These are phyloP conservation scores for Serrognathus titanus DNA, from an alignment of 2,888 invertebrate species.

Conservation along the genomic window DNA sequence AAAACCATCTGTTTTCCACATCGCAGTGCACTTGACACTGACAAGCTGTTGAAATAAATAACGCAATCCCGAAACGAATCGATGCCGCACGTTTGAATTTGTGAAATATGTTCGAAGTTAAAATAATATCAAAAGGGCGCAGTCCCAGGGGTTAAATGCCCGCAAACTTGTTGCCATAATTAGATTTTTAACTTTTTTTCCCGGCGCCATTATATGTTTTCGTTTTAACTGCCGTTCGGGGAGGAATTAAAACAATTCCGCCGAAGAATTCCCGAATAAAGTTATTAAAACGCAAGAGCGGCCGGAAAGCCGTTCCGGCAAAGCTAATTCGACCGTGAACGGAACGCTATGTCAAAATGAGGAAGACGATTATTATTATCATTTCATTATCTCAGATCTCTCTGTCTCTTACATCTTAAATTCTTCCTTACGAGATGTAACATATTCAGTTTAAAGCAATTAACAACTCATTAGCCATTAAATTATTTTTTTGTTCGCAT, in stretches of 20 bases:
- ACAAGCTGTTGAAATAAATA: conserved; percentile 2
- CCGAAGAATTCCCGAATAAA: conserved; percentile 23
- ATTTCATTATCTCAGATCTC: not conserved
- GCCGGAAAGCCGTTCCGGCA: conserved; percentile 4
- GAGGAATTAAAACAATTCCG: conserved; percentile 26
- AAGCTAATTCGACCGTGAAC: not conserved
- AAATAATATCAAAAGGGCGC: conserved; percentile 24
- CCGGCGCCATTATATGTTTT: conserved; percentile 22
- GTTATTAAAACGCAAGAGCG: conserved; percentile 20
- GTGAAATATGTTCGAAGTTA: conserved; percentile 23
- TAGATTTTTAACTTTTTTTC: conserved; percentile 23
- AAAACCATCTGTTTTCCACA: not conserved
- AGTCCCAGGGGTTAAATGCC: conserved; percentile 23
- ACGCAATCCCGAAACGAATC: conserved; percentile 9
- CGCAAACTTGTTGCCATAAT: conserved; percentile 26
- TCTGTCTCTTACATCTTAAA: not conserved
- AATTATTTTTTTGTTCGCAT: too few species aligned
- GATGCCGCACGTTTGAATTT: conserved; percentile 20
- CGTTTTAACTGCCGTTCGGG: conserved; percentile 25
- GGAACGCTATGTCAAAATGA: not conserved
- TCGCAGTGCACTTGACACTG: not conserved
- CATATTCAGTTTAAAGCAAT: too few species aligned
- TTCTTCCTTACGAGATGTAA: not conserved
- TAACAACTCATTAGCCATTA: too few species aligned
- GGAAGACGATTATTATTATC: not conserved